phyloP scores from a whole-genome alignment of 2,797 vertebrate species.

The Lagothrix lagotricha region DNA sequence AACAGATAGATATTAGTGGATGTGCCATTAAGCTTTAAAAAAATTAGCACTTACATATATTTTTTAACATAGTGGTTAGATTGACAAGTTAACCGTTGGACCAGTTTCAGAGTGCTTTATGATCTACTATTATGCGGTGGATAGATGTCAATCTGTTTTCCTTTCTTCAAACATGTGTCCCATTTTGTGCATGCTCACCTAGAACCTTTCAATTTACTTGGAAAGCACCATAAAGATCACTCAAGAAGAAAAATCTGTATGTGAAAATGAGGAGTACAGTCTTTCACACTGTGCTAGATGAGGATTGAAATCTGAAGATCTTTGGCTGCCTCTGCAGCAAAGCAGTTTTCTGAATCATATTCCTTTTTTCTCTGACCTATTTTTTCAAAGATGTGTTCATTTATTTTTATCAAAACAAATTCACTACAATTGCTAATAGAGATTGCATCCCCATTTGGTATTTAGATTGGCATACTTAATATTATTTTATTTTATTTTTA shows the following conservation, averaged over 20 bases:
- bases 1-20: not conserved
- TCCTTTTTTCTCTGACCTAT: not conserved
- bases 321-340: not conserved
- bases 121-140: not conserved
- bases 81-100: not conserved
- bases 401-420: conserved; percentile 50
- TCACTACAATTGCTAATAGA: not conserved
- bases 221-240: not conserved
- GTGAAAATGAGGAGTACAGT: not conserved
- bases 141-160: not conserved
- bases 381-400: not conserved
- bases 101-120: not conserved
- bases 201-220: not conserved
- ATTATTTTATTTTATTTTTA: not conserved
- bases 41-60: not conserved
- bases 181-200: not conserved
- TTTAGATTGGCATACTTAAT: conserved; percentile 40
- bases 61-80: not conserved
- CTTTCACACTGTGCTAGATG: not conserved
- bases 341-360: not conserved
- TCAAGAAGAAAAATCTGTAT: not conserved
- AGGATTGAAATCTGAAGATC: not conserved
- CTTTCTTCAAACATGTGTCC: not conserved
- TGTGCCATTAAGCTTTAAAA: not conserved
- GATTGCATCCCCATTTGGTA: conserved; percentile 6